Conservation (phyloP, 2,888 invertebrate species). For the Gymnocheta viridis region DNA sequence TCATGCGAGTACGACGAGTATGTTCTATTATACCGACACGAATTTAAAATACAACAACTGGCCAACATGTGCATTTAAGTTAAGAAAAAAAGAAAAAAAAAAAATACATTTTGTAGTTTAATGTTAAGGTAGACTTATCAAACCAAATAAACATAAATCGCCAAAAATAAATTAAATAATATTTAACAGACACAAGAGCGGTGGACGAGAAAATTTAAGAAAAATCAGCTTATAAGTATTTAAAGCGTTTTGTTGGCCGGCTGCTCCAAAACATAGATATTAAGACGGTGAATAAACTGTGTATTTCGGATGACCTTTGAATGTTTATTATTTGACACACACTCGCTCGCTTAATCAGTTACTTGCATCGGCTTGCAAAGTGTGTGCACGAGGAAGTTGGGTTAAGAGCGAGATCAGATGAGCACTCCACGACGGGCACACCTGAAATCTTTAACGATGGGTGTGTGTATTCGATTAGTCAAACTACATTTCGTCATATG, state of each 20-base stretch:
- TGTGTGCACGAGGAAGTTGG: slow-evolving; percentile 5
- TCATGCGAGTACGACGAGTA: not conserved
- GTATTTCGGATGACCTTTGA: slow-evolving; percentile 60
- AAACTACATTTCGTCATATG: too few relatives aligned
- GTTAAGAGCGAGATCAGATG: too few relatives aligned
- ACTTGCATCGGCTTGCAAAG: not conserved
- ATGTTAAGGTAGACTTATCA: slow-evolving; percentile 80
- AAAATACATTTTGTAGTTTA: slow-evolving; percentile 76
- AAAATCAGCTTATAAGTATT: slow-evolving; percentile 1
- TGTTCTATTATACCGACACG: not conserved
- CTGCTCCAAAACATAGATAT: slow-evolving; percentile 50
- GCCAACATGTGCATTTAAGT: slow-evolving; percentile 68
- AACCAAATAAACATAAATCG: not conserved
- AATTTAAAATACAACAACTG: slow-evolving; percentile 67
- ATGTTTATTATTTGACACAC: slow-evolving; percentile 45
- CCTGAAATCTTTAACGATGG: too few relatives aligned
- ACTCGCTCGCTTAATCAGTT: slow-evolving; percentile 9
- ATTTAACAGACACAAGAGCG: slow-evolving; percentile 9
- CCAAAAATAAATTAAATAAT: slow-evolving; percentile 9
- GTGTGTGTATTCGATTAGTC: too few relatives aligned
- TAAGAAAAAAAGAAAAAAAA: slow-evolving; percentile 17
- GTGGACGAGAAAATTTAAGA: not conserved
- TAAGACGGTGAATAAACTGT: slow-evolving; percentile 63
- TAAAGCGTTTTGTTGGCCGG: not conserved
- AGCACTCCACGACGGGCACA: too few relatives aligned